Percentiles rank a stretch among this genome's conserved stretches.
Conservation (phyloP, 2,888 invertebrate genomes). For the Lasioglossum figueresi region DNA sequence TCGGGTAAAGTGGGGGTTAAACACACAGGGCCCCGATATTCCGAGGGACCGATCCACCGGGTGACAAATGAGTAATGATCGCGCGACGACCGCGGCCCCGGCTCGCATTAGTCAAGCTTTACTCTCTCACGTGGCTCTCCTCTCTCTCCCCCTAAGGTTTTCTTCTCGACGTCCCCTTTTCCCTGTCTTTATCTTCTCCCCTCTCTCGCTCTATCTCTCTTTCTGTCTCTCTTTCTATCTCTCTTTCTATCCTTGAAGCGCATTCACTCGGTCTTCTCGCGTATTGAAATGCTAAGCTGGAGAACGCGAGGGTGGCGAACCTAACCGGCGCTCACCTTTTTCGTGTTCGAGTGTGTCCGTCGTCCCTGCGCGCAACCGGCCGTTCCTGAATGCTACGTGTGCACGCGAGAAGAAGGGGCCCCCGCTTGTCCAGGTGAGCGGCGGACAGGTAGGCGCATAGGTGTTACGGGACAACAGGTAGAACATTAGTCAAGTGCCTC, state of each 20-base stretch:
- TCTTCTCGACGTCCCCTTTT: conserved; percentile 35
- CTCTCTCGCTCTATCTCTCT: conserved; percentile 54
- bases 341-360: conserved; percentile 19
- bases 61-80: conserved; percentile 81
- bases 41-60: conserved; percentile 68
- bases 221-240: conserved; percentile 55
- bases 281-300: conserved; percentile 79
- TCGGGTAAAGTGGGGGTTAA: conserved; percentile 26
- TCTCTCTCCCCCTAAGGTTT: conserved; percentile 16
- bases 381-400: conserved; percentile 31
- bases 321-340: conserved; percentile 53
- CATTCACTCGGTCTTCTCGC: conserved; percentile 63
- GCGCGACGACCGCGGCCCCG: conserved; percentile 73
- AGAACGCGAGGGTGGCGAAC: conserved; percentile 46
- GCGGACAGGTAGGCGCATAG: conserved; percentile 75
- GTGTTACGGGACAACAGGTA: conserved; percentile 80
- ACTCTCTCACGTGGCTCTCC: conserved; percentile 72
- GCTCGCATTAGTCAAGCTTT: conserved; percentile 79
- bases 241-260: conserved; percentile 53
- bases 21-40: conserved; percentile 47
- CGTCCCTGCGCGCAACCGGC: conserved; percentile 13
- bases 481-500: conserved; percentile 81
- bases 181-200: conserved; percentile 53
- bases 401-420: conserved; percentile 45
- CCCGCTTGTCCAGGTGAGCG: conserved; percentile 58